Conservation (phyloP, 2,113 vertebrate species). For the Engraulis encrasicolus region DNA sequence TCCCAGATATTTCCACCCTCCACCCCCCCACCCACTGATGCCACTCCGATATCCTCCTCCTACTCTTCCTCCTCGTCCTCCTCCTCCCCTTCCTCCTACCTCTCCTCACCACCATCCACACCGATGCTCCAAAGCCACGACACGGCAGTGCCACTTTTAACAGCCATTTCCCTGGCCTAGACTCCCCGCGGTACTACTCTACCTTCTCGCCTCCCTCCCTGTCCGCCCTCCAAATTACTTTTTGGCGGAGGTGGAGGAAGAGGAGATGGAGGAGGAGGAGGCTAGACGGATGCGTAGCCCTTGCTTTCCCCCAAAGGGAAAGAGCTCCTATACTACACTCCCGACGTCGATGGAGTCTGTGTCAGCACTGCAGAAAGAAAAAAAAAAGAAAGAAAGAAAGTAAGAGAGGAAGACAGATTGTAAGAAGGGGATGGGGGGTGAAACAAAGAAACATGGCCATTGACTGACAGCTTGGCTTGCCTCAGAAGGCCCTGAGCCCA, state of each 20-base stretch:
- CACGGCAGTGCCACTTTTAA: slow-evolving; percentile 34
- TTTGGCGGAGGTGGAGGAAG: slow-evolving; percentile 39
- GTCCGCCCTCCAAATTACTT: slow-evolving; percentile 48
- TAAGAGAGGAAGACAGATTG: slow-evolving; percentile 3
- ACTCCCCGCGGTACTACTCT: slow-evolving; percentile 35
- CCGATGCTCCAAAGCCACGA: not conserved
- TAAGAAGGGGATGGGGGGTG: not conserved
- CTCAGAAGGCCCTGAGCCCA: slow-evolving; percentile 22
- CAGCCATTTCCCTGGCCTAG: slow-evolving; percentile 36
- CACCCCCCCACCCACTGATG: too few species aligned
- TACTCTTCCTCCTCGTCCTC: too few species aligned
- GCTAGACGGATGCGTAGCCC: slow-evolving; percentile 22
- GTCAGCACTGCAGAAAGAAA: slow-evolving; percentile 6
- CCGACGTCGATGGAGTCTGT: not conserved
- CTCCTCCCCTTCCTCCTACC: too few species aligned
- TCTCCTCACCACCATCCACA: not conserved
- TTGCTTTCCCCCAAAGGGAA: not conserved
- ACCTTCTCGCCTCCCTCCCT: slow-evolving; percentile 40
- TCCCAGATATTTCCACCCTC: not conserved
- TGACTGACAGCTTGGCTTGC: slow-evolving; percentile 38
- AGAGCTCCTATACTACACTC: not conserved
- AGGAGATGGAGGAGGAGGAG: too few species aligned
- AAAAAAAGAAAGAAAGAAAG: not conserved
- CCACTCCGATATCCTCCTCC: not conserved
- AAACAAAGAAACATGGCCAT: not conserved